phyloP scores from a whole-genome alignment of 2,888 invertebrate genomes.

The Tridacna crocea region DNA sequence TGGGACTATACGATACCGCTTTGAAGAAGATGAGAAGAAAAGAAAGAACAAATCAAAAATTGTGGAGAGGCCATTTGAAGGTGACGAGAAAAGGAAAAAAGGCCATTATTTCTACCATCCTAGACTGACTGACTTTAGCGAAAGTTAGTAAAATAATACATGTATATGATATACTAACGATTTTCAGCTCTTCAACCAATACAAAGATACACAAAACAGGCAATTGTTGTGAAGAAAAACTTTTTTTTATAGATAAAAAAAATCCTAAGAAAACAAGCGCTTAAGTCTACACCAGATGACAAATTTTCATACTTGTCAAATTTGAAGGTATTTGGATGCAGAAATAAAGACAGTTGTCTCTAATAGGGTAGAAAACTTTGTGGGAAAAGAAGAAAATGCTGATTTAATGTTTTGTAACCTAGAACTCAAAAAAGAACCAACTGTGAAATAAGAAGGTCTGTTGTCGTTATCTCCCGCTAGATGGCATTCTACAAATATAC shows the following conservation, averaged over 20 bases:
- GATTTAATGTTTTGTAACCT: too few species aligned
- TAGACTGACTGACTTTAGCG: slow-evolving; percentile 75
- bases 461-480: too few species aligned
- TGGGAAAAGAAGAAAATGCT: background rate
- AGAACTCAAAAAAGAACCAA: too few species aligned
- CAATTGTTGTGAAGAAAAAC: too few species aligned
- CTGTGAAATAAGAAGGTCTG: too few species aligned
- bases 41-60: slow-evolving; percentile 55
- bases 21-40: slow-evolving; percentile 58
- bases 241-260: too few species aligned
- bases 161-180: background rate
- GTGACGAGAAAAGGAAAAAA: slow-evolving; percentile 69
- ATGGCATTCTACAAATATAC: too few species aligned
- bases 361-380: background rate
- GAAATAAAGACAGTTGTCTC: background rate
- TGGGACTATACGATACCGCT: slow-evolving; percentile 80
- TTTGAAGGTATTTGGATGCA: background rate
- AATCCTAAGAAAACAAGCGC: too few species aligned
- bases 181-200: background rate
- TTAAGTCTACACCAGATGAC: background rate
- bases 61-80: slow-evolving; percentile 78
- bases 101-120: slow-evolving; percentile 81
- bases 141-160: slow-evolving; percentile 67
- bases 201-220: too few species aligned
- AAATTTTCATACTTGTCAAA: background rate